Evolutionary conservation across 2,888 invertebrate species (phyloP).

Genomic region (Hyposoter dolosus): DNA sequence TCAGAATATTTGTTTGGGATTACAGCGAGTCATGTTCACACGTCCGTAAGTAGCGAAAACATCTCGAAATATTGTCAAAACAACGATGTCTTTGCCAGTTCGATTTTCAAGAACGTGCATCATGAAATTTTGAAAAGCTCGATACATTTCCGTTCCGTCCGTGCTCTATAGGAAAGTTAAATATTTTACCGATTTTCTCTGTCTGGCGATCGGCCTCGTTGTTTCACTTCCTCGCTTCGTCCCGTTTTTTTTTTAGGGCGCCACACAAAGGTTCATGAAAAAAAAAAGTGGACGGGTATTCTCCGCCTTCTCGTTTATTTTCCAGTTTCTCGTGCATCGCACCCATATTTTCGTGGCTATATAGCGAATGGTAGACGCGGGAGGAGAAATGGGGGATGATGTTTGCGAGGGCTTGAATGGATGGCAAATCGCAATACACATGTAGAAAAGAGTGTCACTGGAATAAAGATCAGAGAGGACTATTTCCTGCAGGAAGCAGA

Average conservation of each 20-base stretch:
- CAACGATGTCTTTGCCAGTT: background rate
- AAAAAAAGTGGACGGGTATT: background rate
- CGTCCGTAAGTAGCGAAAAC: too few species aligned
- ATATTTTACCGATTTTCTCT: constrained; percentile 17
- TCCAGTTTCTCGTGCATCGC: constrained; percentile 35
- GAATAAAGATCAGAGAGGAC: constrained; percentile 28
- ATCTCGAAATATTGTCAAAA: background rate
- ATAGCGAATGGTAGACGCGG: background rate
- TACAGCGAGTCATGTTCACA: too few species aligned
- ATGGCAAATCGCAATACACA: constrained; percentile 24
- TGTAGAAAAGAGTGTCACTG: constrained; percentile 19
- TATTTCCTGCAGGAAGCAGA: constrained; percentile 1
- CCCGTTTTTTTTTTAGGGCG: background rate
- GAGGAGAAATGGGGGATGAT: background rate
- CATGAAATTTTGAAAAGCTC: background rate
- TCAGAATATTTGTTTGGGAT: too few species aligned
- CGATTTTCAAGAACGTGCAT: background rate
- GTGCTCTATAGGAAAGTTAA: background rate
- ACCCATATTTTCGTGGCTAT: constrained; percentile 39
- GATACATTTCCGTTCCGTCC: background rate
- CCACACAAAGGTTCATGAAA: background rate
- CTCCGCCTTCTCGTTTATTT: constrained; percentile 50
- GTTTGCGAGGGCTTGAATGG: constrained; percentile 27
- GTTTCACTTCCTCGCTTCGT: background rate
- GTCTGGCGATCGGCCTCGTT: background rate